A percentile compares a stretch with the other conserved stretches of the same genome.
These are phyloP conservation scores for Phocoena phocoena DNA, from an alignment of 2,113 vertebrate species.

Conservation along the genomic window DNA sequence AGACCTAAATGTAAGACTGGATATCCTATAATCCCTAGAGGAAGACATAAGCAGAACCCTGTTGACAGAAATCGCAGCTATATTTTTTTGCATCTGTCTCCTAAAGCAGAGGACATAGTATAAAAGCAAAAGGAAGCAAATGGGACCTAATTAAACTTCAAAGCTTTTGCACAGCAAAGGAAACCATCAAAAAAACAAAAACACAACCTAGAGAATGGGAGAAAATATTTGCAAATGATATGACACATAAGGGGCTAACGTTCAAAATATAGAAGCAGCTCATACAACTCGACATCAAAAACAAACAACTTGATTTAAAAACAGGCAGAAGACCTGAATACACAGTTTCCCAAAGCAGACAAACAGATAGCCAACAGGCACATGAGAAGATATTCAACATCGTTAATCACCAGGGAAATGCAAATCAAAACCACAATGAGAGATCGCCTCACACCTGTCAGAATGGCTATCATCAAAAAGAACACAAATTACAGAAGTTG, in stretches of 20 bases:
- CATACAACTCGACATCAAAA: background rate
- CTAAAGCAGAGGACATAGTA: no score
- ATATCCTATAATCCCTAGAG: no score
- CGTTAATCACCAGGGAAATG: background rate
- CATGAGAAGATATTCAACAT: background rate
- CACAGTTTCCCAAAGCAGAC: background rate
- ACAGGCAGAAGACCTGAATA: background rate
- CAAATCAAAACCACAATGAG: no score
- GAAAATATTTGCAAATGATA: background rate
- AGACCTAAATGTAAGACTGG: no score
- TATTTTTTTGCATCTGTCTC: no score
- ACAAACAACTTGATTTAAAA: background rate
- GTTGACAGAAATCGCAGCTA: no score
- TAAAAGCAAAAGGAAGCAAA: background rate
- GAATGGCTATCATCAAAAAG: no score
- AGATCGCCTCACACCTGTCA: no score
- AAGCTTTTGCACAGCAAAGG: background rate
- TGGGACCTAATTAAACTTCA: background rate
- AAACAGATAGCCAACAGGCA: background rate
- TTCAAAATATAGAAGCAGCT: background rate
- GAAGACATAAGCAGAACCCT: no score
- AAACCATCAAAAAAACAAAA: background rate
- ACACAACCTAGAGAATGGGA: background rate
- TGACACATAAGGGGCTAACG: background rate
- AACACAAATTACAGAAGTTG: no score